phyloP scores from a whole-genome alignment of 2,797 vertebrate genomes.

The Huso huso region DNA sequence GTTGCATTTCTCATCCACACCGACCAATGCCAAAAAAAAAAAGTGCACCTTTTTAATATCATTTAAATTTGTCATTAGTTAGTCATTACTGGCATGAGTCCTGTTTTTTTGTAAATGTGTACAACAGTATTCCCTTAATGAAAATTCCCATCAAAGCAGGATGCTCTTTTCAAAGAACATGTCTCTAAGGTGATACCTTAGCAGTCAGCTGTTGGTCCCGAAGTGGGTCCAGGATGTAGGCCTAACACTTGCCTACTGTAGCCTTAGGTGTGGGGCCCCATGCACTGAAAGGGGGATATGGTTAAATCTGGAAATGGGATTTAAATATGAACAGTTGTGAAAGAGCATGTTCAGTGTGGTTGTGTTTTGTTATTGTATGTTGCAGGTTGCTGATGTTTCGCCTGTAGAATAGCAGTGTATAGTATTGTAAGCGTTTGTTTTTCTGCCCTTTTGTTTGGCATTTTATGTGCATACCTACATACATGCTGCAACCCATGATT shows the following conservation, averaged over 20 bases:
- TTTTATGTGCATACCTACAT: too few relatives aligned
- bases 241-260: not conserved
- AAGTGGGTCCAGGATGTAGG: not conserved
- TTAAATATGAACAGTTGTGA: too few relatives aligned
- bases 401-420: too few relatives aligned
- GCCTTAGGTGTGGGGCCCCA: not conserved
- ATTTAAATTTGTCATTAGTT: not conserved
- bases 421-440: too few relatives aligned
- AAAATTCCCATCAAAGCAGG: not conserved
- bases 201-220: not conserved
- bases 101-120: not conserved
- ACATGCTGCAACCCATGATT: too few relatives aligned
- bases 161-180: not conserved
- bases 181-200: not conserved
- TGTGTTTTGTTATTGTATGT: too few relatives aligned
- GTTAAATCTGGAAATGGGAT: not conserved
- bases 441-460: too few relatives aligned
- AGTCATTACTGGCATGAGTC: not conserved
- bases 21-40: not conserved
- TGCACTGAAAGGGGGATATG: not conserved
- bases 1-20: constrained; percentile 1
- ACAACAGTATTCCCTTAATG: not conserved
- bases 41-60: not conserved
- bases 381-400: too few relatives aligned
- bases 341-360: too few relatives aligned